Percentiles rank a stretch among this genome's conserved stretches.
Conservation (phyloP, 2,113 vertebrate species). For the Orycteropus afer region DNA sequence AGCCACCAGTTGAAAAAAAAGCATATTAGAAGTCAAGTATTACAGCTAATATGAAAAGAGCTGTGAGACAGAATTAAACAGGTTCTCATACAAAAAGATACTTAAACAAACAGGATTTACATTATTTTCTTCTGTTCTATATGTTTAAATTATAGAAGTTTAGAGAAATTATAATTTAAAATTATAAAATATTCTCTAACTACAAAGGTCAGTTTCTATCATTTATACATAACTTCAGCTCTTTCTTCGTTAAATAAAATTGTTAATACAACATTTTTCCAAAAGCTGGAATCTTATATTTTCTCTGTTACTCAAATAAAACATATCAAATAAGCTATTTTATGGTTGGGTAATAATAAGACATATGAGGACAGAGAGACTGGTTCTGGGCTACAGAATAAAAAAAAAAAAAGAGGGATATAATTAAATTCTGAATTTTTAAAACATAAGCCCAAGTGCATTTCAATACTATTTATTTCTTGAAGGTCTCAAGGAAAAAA, state of each 20-base stretch:
- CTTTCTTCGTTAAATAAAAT: background rate
- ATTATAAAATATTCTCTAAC: background rate
- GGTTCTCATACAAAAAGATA: background rate
- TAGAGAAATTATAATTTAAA: background rate
- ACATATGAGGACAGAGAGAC: background rate
- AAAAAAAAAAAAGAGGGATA: background rate
- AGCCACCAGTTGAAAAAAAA: background rate
- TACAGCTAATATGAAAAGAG: background rate
- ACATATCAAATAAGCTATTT: background rate
- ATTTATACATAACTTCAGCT: background rate
- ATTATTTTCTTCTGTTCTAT: background rate
- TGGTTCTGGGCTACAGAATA: background rate
- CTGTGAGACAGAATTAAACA: background rate
- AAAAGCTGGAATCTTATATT: background rate
- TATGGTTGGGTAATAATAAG: background rate
- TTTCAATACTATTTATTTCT: background rate
- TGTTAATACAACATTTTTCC: background rate
- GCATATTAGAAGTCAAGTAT: background rate
- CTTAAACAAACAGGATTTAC: background rate
- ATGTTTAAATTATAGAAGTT: background rate
- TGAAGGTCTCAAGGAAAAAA: background rate
- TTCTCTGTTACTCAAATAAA: slow-evolving; percentile 1
- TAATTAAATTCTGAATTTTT: background rate
- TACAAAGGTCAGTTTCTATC: background rate
- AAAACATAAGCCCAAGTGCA: background rate